These are phyloP conservation scores for Ligdia adustata DNA, from an alignment of 2,888 invertebrate species.

Conservation along the genomic window DNA sequence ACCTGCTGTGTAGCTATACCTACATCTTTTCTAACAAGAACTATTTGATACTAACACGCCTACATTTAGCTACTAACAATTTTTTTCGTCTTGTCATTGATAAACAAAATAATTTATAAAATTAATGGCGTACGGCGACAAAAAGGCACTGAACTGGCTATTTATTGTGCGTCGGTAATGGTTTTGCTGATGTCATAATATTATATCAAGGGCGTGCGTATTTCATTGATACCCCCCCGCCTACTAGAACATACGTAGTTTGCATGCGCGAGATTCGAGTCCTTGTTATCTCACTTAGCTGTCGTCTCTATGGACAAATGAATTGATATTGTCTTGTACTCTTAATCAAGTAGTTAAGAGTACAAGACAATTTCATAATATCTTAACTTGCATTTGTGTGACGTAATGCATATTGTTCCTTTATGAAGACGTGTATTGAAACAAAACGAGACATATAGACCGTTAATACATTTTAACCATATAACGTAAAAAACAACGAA, in stretches of 20 bases:
- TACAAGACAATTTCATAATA: not conserved
- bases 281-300: conserved; percentile 40
- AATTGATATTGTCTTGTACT: not conserved
- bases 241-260: conserved; percentile 34
- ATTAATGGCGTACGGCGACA: not conserved
- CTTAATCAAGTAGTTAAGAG: too few species aligned
- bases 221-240: conserved; percentile 35
- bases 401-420: too few species aligned
- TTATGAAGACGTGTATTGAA: too few species aligned
- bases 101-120: not conserved
- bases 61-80: not conserved
- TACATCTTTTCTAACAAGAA: too few species aligned
- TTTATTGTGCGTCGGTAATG: conserved; percentile 6
- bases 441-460: too few species aligned
- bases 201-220: conserved; percentile 44
- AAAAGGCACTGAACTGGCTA: not conserved
- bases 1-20: too few species aligned
- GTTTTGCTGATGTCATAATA: conserved; percentile 32
- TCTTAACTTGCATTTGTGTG: not conserved
- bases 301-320: not conserved
- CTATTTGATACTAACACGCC: too few species aligned
- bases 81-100: not conserved
- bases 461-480: too few species aligned
- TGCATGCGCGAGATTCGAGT: conserved; percentile 46
- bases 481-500: too few species aligned